Percentiles rank a stretch among this genome's conserved stretches.
These are phyloP conservation scores for Percopsis transmontana DNA, from an alignment of 2,113 vertebrate species.

Conservation along the genomic window DNA sequence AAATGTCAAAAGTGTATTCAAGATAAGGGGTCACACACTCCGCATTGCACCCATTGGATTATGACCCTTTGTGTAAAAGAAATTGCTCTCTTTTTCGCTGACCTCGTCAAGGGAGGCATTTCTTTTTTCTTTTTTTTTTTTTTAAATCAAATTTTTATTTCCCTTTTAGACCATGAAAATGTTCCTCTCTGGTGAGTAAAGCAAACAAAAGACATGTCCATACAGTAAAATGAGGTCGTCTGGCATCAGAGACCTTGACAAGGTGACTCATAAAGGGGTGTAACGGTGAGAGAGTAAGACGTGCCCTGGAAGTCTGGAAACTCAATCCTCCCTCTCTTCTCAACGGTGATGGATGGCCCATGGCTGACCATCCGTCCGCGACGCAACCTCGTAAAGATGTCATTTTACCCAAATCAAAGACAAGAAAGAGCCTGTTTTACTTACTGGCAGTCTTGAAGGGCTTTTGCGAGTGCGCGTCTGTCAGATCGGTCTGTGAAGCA, in stretches of 20 bases:
- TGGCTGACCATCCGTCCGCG: slow-evolving; percentile 55
- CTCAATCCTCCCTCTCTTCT: slow-evolving; percentile 46
- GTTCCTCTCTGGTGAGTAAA: slow-evolving; percentile 37
- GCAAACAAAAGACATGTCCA: slow-evolving; percentile 51
- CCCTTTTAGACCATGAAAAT: slow-evolving; percentile 41
- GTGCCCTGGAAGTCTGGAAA: slow-evolving; percentile 67
- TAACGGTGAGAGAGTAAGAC: slow-evolving; percentile 55
- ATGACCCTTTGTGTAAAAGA: slow-evolving; percentile 13
- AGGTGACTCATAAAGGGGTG: slow-evolving; percentile 70
- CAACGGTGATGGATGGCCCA: slow-evolving; percentile 64
- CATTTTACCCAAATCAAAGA: slow-evolving; percentile 66
- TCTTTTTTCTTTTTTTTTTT: slow-evolving; percentile 29
- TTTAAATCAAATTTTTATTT: slow-evolving; percentile 4
- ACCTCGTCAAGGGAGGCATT: slow-evolving; percentile 10
- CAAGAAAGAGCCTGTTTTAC: slow-evolving; percentile 64
- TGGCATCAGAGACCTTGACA: slow-evolving; percentile 53
- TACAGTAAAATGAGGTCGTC: slow-evolving; percentile 52
- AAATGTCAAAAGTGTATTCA: slow-evolving; percentile 54
- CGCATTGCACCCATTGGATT: slow-evolving; percentile 12
- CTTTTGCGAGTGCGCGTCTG: slow-evolving; percentile 41
- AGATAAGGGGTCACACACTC: slow-evolving; percentile 38
- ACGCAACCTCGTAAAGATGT: slow-evolving; percentile 73
- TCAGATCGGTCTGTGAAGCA: slow-evolving; percentile 17
- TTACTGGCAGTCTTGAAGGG: slow-evolving; percentile 46
- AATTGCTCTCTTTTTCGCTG: slow-evolving; percentile 16